These are phyloP conservation scores for Tillus elongatus DNA, from an alignment of 2,888 invertebrate genomes.

Conservation along the genomic window DNA sequence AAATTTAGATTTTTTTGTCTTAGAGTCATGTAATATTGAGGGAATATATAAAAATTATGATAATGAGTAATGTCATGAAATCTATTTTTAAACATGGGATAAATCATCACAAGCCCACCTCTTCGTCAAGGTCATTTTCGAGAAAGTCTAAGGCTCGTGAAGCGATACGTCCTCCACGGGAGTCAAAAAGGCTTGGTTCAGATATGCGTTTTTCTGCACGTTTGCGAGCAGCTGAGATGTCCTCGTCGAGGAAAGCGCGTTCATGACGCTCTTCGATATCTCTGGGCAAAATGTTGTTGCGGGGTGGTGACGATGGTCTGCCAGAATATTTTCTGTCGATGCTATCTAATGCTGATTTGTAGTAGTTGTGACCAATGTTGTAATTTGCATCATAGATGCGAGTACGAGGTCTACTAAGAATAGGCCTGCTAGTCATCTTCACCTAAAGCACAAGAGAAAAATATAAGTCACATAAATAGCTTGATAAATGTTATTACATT, in stretches of 20 bases:
- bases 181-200: slow-evolving; percentile 55
- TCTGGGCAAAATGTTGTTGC: slow-evolving; percentile 25
- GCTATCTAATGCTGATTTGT: slow-evolving; percentile 66
- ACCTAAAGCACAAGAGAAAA: too few relatives aligned
- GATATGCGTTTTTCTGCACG: slow-evolving; percentile 43
- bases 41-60: too few relatives aligned
- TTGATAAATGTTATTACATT: too few relatives aligned
- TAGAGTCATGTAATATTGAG: too few relatives aligned
- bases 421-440: slow-evolving; percentile 36
- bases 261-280: slow-evolving; percentile 40
- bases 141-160: slow-evolving; percentile 39
- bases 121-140: slow-evolving; percentile 44
- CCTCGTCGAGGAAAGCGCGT: slow-evolving; percentile 46
- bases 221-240: slow-evolving; percentile 44
- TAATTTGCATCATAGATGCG: slow-evolving; percentile 81
- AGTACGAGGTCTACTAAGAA: slow-evolving; percentile 57
- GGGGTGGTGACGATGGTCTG: slow-evolving; percentile 39
- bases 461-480: too few relatives aligned
- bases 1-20: too few relatives aligned
- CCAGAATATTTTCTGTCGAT: slow-evolving; percentile 61
- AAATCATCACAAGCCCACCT: too few relatives aligned
- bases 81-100: too few relatives aligned
- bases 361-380: slow-evolving; percentile 75
- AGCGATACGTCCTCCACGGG: slow-evolving; percentile 49
- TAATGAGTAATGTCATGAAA: too few relatives aligned